Percentiles rank a stretch among this genome's conserved stretches.
Evolutionary conservation across 2,888 invertebrate genomes (phyloP).

Genomic region (Ptilodon capucinus): DNA sequence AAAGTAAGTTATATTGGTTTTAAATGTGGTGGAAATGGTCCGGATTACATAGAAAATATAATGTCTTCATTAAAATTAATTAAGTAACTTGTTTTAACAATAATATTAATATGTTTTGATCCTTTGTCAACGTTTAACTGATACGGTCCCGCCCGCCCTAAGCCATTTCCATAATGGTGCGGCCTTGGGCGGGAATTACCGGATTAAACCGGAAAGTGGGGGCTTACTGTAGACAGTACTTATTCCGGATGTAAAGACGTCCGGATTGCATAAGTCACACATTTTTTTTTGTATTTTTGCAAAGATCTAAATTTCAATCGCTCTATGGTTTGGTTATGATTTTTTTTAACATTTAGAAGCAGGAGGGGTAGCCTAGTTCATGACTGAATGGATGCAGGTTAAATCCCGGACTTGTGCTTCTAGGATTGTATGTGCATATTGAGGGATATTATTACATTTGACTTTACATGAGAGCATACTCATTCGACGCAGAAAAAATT

Average conservation of each 20-base stretch:
- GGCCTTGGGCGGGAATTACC: constrained; percentile 4
- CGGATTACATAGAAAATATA: too few relatives aligned
- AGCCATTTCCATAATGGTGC: constrained; percentile 6
- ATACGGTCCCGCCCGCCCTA: background rate
- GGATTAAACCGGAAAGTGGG: constrained; percentile 2
- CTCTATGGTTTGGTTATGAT: too few relatives aligned
- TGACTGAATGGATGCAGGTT: too few relatives aligned
- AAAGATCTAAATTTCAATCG: background rate
- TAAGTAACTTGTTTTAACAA: background rate
- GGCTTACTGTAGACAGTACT: constrained; percentile 1
- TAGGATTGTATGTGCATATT: too few relatives aligned
- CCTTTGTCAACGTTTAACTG: background rate
- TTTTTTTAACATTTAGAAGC: too few relatives aligned
- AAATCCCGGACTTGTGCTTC: too few relatives aligned
- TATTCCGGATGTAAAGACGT: background rate
- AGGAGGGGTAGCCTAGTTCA: too few relatives aligned
- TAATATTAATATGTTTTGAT: background rate
- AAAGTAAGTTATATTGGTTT: too few relatives aligned
- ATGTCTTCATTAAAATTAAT: background rate
- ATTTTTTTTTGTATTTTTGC: background rate
- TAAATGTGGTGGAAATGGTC: too few relatives aligned
- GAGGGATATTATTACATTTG: too few relatives aligned
- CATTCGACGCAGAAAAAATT: too few relatives aligned
- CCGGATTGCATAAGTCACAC: background rate
- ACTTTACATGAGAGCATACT: too few relatives aligned